Conservation (phyloP, 2,113 vertebrate genomes). For the Panthera tigris region DNA sequence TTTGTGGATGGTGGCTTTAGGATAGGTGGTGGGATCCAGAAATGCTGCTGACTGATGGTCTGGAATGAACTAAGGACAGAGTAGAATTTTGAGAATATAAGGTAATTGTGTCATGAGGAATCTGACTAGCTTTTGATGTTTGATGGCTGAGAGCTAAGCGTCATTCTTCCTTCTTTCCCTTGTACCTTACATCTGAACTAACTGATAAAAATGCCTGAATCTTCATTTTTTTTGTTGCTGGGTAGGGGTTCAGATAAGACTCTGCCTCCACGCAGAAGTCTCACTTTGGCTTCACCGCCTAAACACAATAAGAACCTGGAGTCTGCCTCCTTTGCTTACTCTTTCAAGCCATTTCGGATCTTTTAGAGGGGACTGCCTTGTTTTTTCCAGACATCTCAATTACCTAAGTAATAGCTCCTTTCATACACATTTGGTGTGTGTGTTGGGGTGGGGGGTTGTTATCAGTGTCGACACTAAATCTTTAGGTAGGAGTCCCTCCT, state of each 20-base stretch:
- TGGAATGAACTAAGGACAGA: background rate
- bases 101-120: background rate
- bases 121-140: background rate
- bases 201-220: background rate
- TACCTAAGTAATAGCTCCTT: background rate
- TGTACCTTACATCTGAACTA: background rate
- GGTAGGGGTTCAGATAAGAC: background rate
- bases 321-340: background rate
- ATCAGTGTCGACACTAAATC: background rate
- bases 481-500: background rate
- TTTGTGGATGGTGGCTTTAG: background rate
- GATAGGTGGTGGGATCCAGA: too few relatives aligned
- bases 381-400: background rate
- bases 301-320: background rate
- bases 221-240: background rate
- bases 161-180: background rate
- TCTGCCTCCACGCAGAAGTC: accelerated
- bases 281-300: background rate
- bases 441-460: background rate
- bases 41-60: background rate
- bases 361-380: background rate
- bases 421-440: background rate
- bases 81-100: background rate
- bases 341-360: background rate
- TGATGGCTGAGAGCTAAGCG: background rate